phyloP scores from a whole-genome alignment of 2,797 vertebrate species.

The Carcharodon carcharias region DNA sequence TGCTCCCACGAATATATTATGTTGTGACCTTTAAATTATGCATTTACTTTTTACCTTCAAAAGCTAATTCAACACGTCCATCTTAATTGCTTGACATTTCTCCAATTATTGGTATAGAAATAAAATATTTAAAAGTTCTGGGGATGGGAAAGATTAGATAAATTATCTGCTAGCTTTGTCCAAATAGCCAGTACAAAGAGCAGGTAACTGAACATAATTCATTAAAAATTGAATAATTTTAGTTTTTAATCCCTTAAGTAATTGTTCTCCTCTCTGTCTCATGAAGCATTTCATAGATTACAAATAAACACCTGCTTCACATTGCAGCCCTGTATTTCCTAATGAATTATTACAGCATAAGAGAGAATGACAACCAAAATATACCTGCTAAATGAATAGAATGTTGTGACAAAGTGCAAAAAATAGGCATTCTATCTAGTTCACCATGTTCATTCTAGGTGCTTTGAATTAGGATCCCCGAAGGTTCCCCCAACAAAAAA shows the following conservation, averaged over 20 bases:
- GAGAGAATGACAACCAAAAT: background rate
- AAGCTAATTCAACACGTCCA: background rate
- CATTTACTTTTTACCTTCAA: background rate
- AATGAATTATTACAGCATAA: background rate
- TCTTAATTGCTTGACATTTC: background rate
- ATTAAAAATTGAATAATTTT: background rate
- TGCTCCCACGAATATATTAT: background rate
- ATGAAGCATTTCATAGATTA: background rate
- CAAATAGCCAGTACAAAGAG: background rate
- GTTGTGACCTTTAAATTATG: background rate
- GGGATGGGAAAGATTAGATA: background rate
- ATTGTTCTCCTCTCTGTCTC: background rate
- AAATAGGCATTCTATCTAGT: background rate
- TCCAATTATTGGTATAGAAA: background rate
- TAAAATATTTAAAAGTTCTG: background rate
- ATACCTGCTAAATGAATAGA: background rate
- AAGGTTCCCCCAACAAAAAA: background rate
- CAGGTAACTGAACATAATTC: background rate
- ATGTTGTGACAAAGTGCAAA: background rate
- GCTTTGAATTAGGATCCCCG: background rate
- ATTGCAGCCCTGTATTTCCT: background rate
- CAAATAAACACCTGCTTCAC: background rate
- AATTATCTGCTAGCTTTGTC: background rate
- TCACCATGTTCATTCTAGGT: background rate
- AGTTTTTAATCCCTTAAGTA: background rate